These are phyloP conservation scores for Myotis myotis DNA, from an alignment of 2,797 vertebrate species.

Conservation along the genomic window DNA sequence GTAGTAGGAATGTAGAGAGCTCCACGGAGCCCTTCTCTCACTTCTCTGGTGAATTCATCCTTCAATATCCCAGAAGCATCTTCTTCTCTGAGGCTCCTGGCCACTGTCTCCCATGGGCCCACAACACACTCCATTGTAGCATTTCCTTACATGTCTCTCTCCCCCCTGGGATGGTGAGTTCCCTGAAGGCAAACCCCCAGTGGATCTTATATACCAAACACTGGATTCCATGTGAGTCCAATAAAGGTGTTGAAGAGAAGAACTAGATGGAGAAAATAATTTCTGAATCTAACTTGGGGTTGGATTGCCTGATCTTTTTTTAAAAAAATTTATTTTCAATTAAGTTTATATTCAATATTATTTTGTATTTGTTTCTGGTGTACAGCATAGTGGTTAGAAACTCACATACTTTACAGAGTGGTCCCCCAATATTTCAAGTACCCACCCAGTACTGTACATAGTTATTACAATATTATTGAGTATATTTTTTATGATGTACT, in stretches of 20 bases:
- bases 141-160: neutral
- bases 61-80: neutral
- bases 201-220: neutral
- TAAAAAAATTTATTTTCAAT: neutral
- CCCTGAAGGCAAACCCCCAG: neutral
- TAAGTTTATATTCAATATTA: neutral
- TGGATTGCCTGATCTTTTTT: neutral
- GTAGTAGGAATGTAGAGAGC: neutral
- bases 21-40: neutral
- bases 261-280: neutral
- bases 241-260: neutral
- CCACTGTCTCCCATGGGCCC: neutral
- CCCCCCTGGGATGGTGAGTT: neutral
- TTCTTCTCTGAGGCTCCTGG: neutral
- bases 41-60: neutral
- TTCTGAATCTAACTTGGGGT: neutral
- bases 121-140: neutral
- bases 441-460: neutral
- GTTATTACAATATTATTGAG: neutral
- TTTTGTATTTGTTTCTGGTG: neutral
- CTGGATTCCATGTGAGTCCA: neutral
- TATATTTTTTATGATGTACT: neutral
- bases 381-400: neutral
- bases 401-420: neutral
- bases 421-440: neutral